Conservation (phyloP, 2,797 vertebrate genomes). For the Aplochiton taeniatus region DNA sequence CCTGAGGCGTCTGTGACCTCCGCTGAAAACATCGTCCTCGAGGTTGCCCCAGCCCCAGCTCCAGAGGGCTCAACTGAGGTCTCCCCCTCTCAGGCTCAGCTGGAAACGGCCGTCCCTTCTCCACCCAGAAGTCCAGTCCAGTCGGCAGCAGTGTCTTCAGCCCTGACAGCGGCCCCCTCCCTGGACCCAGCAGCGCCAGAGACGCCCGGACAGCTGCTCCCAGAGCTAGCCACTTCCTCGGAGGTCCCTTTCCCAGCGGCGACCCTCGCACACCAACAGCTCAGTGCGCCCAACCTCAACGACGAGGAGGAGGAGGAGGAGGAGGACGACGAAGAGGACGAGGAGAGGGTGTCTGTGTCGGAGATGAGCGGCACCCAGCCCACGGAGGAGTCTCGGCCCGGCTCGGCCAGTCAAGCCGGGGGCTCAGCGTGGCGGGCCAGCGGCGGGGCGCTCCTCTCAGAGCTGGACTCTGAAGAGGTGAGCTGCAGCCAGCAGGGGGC, state of each 20-base stretch:
- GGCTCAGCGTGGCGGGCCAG: slow-evolving; percentile 69
- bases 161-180: slow-evolving; percentile 24
- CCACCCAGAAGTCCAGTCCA: slow-evolving; percentile 20
- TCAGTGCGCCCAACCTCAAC: slow-evolving; percentile 49
- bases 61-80: slow-evolving; percentile 16
- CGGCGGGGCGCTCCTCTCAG: slow-evolving; percentile 62
- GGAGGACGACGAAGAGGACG: slow-evolving; percentile 67
- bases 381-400: slow-evolving; percentile 77
- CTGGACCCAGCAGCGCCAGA: background rate
- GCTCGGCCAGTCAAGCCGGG: slow-evolving; percentile 66
- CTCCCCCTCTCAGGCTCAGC: slow-evolving; percentile 22
- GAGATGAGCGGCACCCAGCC: slow-evolving; percentile 83
- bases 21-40: slow-evolving; percentile 7
- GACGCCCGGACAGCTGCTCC: slow-evolving; percentile 23
- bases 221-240: slow-evolving; percentile 32
- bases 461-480: slow-evolving; percentile 80
- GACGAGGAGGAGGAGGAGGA: slow-evolving; percentile 69
- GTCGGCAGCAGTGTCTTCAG: slow-evolving; percentile 5
- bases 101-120: slow-evolving; percentile 1
- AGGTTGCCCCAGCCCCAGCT: slow-evolving; percentile 24
- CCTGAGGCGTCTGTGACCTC: slow-evolving; percentile 13
- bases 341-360: slow-evolving; percentile 75
- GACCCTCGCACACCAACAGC: background rate
- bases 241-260: background rate
- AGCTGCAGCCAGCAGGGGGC: slow-evolving; percentile 80